phyloP scores from a whole-genome alignment of 1,140 invertebrate species.

The Trypoxylus dichotomus region DNA sequence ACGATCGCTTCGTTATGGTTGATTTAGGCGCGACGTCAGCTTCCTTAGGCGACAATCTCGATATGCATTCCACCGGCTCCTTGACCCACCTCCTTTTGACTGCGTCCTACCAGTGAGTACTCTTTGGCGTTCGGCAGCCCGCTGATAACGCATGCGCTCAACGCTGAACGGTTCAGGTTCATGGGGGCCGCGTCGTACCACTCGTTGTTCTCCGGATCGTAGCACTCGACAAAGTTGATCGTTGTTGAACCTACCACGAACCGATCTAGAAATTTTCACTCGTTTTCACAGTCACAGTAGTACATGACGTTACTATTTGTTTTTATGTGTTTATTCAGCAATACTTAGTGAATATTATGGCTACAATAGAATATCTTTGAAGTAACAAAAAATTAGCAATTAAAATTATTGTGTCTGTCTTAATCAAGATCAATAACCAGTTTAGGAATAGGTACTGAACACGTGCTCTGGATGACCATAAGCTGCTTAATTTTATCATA shows the following conservation, averaged over 20 bases:
- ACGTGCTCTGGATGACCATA: no score
- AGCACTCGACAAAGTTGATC: slow-evolving; percentile 72
- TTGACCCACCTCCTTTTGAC: slow-evolving; percentile 36
- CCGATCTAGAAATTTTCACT: slow-evolving; percentile 40
- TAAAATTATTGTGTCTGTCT: no score
- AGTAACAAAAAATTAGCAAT: no score
- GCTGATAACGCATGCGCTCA: slow-evolving; percentile 65
- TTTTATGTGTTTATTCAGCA: background rate
- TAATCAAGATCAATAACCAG: no score
- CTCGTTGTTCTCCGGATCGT: slow-evolving; percentile 66
- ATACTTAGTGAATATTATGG: no score
- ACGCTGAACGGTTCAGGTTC: slow-evolving; percentile 69
- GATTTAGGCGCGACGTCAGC: background rate
- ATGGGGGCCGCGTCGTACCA: slow-evolving; percentile 71
- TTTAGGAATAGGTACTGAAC: no score
- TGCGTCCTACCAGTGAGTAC: slow-evolving; percentile 46
- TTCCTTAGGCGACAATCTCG: background rate
- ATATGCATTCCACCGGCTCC: slow-evolving; percentile 31
- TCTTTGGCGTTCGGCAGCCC: slow-evolving; percentile 63
- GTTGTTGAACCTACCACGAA: slow-evolving; percentile 59
- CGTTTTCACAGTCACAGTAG: slow-evolving; percentile 27
- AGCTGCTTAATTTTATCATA: no score
- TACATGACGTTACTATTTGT: background rate
- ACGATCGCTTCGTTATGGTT: slow-evolving; percentile 4
- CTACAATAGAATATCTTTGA: no score